phyloP scores from a whole-genome alignment of 2,797 vertebrate species.

The Diplodus sargus region DNA sequence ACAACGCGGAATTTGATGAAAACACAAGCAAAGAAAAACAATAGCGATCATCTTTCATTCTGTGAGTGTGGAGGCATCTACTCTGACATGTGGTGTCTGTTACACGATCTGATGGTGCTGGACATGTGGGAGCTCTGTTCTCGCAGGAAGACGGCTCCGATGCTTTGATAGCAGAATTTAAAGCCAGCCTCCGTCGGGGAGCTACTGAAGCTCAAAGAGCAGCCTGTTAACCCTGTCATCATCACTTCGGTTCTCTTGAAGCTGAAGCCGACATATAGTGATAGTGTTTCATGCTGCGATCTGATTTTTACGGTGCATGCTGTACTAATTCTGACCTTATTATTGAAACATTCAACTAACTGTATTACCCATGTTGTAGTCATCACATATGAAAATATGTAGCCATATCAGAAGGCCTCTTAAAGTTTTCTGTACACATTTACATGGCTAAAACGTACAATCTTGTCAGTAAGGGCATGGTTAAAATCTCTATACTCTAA shows the following conservation, averaged over 20 bases:
- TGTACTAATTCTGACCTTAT: constrained; percentile 43
- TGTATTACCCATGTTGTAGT: constrained; percentile 36
- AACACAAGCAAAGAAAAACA: constrained; percentile 36
- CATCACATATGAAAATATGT: constrained; percentile 66
- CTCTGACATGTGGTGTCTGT: constrained; percentile 34
- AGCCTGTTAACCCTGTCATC: constrained; percentile 8
- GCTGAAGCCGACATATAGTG: constrained; percentile 37
- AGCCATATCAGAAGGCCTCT: constrained; percentile 62
- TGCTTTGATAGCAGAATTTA: constrained; percentile 49
- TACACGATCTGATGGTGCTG: constrained; percentile 25
- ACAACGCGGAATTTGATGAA: constrained; percentile 43
- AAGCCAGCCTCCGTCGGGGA: constrained; percentile 26
- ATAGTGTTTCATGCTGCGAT: constrained; percentile 57
- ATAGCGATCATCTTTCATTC: constrained; percentile 18
- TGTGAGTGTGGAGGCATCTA: constrained; percentile 18
- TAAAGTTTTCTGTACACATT: constrained; percentile 70
- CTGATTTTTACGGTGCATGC: constrained; percentile 57
- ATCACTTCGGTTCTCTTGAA: constrained; percentile 27
- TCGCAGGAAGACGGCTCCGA: constrained; percentile 43
- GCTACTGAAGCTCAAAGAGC: constrained; percentile 22
- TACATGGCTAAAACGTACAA: constrained; percentile 62
- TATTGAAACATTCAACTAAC: constrained; percentile 38
- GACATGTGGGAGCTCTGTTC: constrained; percentile 42
- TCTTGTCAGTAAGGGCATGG: constrained; percentile 49
- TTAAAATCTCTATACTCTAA: constrained; percentile 64